Evolutionary conservation across 2,888 invertebrate species (phyloP).

Genomic region (Lamellibrachia satsuma): DNA sequence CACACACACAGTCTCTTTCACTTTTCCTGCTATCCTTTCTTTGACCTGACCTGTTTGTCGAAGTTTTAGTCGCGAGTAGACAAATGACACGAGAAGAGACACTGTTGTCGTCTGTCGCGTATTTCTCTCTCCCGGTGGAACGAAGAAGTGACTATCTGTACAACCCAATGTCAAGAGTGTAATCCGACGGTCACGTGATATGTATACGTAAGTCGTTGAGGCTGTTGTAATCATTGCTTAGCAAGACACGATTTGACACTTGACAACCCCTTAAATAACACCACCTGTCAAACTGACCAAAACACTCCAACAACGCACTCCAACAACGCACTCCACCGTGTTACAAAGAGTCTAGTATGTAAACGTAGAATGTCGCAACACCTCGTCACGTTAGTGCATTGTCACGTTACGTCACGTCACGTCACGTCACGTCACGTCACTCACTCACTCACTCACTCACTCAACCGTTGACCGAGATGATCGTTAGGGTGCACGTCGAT

Average conservation of each 20-base stretch:
- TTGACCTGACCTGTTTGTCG: background rate
- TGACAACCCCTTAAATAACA: background rate
- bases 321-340: background rate
- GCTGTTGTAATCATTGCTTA: background rate
- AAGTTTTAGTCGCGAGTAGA: background rate
- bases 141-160: background rate
- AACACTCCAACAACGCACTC: background rate
- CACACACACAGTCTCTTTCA: background rate
- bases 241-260: background rate
- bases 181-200: background rate
- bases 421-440: no score
- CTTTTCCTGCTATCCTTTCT: background rate
- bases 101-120: background rate
- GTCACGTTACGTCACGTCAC: no score
- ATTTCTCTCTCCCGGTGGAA: background rate
- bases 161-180: background rate
- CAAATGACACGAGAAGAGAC: background rate
- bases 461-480: no score
- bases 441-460: no score
- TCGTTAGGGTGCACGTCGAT: no score
- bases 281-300: background rate
- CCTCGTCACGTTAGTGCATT: background rate
- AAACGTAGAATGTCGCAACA: background rate
- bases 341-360: background rate
- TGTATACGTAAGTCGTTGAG: background rate